These are phyloP conservation scores for Lacerta agilis DNA, from an alignment of 2,797 vertebrate species.

Conservation along the genomic window DNA sequence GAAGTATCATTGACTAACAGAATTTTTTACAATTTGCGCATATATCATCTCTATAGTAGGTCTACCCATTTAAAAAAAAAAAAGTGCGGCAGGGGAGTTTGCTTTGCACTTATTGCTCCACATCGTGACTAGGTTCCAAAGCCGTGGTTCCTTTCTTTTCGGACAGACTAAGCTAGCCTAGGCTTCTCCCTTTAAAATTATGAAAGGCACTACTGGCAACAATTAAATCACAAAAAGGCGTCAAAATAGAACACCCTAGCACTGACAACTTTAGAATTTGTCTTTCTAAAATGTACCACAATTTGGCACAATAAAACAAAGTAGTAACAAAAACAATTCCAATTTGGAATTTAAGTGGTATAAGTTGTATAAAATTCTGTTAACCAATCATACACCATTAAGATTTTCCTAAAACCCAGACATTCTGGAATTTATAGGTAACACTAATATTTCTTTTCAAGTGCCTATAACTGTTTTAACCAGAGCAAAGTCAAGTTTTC, in stretches of 20 bases:
- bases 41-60: slow-evolving; percentile 82
- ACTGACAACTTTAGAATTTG: slow-evolving; percentile 81
- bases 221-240: slow-evolving; percentile 84
- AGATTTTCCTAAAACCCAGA: slow-evolving; percentile 85
- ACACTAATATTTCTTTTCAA: slow-evolving; percentile 86
- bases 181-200: slow-evolving; percentile 90
- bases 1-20: slow-evolving; percentile 93
- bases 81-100: slow-evolving; percentile 78
- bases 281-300: slow-evolving; percentile 90
- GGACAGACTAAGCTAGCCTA: slow-evolving; percentile 79
- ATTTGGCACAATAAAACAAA: slow-evolving; percentile 97
- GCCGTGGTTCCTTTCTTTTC: slow-evolving; percentile 35
- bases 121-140: slow-evolving; percentile 50
- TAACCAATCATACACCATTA: slow-evolving; percentile 89
- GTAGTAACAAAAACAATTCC: slow-evolving; percentile 98
- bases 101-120: slow-evolving; percentile 90
- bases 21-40: slow-evolving; percentile 93
- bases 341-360: slow-evolving; percentile 99
- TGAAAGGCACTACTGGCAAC: slow-evolving; percentile 99
- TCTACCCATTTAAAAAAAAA: slow-evolving; percentile 82
- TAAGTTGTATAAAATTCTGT: slow-evolving; percentile 95
- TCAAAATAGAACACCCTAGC: slow-evolving; percentile 77
- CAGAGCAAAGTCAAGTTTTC: slow-evolving; percentile 96
- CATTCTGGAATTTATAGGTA: slow-evolving; percentile 88
- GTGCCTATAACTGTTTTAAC: slow-evolving; percentile 90